phyloP scores from a whole-genome alignment of 2,797 vertebrate species.

The Pangasius sanitwongsei region DNA sequence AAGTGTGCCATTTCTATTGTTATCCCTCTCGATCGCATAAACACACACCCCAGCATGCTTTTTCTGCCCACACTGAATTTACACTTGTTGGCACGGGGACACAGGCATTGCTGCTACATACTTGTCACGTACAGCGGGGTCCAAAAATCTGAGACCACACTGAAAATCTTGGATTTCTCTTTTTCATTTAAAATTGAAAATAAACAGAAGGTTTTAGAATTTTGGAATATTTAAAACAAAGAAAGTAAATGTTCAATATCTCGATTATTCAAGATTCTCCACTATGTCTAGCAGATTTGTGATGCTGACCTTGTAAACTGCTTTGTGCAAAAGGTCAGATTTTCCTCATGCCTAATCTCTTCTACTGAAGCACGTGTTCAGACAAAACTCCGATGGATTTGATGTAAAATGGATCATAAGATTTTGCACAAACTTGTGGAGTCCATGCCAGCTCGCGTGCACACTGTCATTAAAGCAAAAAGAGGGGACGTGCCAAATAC shows the following conservation, averaged over 20 bases:
- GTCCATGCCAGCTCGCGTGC: no score
- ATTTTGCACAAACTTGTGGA: no score
- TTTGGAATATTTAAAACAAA: background rate
- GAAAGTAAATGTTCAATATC: background rate
- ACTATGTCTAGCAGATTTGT: background rate
- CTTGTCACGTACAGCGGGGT: background rate
- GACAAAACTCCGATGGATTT: no score
- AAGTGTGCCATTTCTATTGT: constrained; percentile 67
- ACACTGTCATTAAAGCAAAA: no score
- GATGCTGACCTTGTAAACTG: background rate
- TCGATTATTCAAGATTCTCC: no score
- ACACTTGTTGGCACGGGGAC: background rate
- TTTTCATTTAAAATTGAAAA: background rate
- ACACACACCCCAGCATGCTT: constrained; percentile 1
- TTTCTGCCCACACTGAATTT: constrained; percentile 27
- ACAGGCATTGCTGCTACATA: background rate
- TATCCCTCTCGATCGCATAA: background rate
- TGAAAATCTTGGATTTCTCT: background rate
- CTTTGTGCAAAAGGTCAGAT: background rate
- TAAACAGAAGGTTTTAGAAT: background rate
- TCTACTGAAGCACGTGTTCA: background rate
- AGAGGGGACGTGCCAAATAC: no score
- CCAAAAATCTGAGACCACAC: background rate
- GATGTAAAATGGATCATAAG: no score
- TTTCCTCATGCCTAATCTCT: background rate